These are phyloP conservation scores for Beris chalybata DNA, from an alignment of 2,888 invertebrate genomes.

Conservation along the genomic window DNA sequence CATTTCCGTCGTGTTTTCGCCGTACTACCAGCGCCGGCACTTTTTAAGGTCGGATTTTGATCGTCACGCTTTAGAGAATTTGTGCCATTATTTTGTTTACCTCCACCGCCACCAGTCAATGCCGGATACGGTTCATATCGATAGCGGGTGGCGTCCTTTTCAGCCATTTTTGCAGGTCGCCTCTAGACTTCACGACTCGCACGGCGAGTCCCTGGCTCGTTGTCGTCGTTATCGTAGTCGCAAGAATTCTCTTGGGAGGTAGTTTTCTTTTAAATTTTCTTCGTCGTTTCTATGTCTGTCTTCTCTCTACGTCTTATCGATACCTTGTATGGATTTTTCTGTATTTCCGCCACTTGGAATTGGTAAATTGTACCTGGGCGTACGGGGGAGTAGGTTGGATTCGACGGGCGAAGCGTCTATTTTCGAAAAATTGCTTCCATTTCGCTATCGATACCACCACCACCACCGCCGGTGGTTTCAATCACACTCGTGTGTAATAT, in stretches of 20 bases:
- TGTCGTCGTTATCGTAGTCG: background rate
- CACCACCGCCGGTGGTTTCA: too few species aligned
- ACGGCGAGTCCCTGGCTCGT: background rate
- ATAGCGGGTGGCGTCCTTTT: conserved; percentile 51
- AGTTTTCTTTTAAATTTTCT: background rate
- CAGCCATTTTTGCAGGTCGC: conserved; percentile 38
- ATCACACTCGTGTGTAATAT: too few species aligned
- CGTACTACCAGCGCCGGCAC: conserved; percentile 34
- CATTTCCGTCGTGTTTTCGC: conserved; percentile 40
- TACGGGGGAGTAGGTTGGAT: too few species aligned
- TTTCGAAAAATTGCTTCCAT: too few species aligned
- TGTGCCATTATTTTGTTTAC: conserved; percentile 42
- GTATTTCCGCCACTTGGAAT: too few species aligned
- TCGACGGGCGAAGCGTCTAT: too few species aligned
- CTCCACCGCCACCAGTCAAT: conserved; percentile 23
- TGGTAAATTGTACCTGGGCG: too few species aligned
- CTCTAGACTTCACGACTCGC: background rate
- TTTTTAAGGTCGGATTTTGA: conserved; percentile 33
- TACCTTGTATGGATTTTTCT: too few species aligned
- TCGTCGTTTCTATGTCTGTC: background rate
- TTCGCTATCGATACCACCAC: too few species aligned
- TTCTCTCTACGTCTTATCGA: too few species aligned
- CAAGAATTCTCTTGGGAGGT: background rate
- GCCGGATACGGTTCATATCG: conserved; percentile 57
- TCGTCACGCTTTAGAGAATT: conserved; percentile 48